Evolutionary conservation across 2,888 invertebrate genomes (phyloP).

Genomic region (Mesoligia furuncula): DNA sequence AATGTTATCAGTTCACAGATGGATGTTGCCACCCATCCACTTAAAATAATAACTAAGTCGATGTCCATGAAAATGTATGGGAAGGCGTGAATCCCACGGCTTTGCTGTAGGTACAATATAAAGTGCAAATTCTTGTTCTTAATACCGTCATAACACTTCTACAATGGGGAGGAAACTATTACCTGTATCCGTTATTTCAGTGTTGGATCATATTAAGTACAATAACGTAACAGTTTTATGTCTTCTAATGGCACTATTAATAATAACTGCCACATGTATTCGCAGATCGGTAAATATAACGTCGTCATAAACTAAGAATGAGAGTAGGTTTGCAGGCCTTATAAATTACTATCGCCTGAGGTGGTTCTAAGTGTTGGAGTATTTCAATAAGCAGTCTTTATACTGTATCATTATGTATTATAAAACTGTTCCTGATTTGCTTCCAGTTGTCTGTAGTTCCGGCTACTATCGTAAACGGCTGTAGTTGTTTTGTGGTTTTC

Average conservation of each 20-base stretch:
- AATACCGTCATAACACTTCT: constrained; percentile 25
- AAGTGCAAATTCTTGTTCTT: constrained; percentile 35
- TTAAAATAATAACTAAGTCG: constrained; percentile 40
- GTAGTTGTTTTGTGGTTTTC: constrained; percentile 40
- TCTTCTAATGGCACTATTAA: constrained; percentile 42
- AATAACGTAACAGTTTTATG: constrained; percentile 45
- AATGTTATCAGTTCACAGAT: constrained; percentile 22
- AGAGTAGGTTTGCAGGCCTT: constrained; percentile 61
- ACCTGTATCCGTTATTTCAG: constrained; percentile 20
- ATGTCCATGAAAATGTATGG: constrained; percentile 27
- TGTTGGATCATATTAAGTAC: constrained; percentile 36
- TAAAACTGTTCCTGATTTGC: constrained; percentile 55
- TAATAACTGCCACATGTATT: constrained; percentile 27
- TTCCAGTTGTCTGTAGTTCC: constrained; percentile 39
- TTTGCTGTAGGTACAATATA: constrained; percentile 14
- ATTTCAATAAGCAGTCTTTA: constrained; percentile 60
- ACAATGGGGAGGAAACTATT: constrained; percentile 23
- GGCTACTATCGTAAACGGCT: constrained; percentile 47
- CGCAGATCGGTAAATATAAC: constrained; percentile 41
- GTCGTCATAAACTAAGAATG: constrained; percentile 38
- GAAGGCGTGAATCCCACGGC: constrained; percentile 8
- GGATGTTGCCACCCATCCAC: constrained; percentile 16
- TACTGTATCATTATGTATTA: constrained; percentile 57
- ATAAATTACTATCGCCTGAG: constrained; percentile 66
- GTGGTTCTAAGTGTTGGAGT: constrained; percentile 51